Evolutionary conservation across 2,888 invertebrate species (phyloP).

Genomic region (Apocheima hispidaria): DNA sequence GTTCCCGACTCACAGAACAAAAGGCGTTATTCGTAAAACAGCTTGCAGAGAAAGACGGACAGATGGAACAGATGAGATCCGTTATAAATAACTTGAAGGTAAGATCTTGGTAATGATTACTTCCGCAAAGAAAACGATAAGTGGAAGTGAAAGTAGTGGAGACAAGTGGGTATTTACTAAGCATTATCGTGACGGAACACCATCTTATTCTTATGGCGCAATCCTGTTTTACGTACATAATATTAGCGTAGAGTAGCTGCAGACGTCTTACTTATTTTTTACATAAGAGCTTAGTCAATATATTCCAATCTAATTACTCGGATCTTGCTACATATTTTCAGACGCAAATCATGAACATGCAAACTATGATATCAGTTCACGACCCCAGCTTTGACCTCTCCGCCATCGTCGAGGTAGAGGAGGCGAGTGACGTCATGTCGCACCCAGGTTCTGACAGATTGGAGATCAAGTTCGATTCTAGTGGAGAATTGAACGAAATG

Average conservation of each 20-base stretch:
- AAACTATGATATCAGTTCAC: slow-evolving; percentile 75
- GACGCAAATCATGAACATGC: slow-evolving; percentile 81
- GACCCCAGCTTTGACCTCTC: slow-evolving; percentile 82
- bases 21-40: slow-evolving; percentile 72
- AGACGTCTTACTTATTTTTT: no score
- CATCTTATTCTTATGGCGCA: no score
- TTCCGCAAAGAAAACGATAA: neutral
- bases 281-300: neutral
- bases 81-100: slow-evolving; percentile 74
- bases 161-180: no score
- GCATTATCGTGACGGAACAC: no score
- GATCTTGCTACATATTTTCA: slow-evolving; percentile 42
- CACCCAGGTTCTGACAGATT: slow-evolving; percentile 72
- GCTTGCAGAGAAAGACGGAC: slow-evolving; percentile 74
- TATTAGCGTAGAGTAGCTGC: no score
- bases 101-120: slow-evolving; percentile 20
- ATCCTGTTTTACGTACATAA: no score
- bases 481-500: slow-evolving; percentile 68
- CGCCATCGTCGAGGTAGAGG: slow-evolving; percentile 80
- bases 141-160: no score
- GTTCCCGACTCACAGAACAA: slow-evolving; percentile 79
- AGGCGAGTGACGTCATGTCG: slow-evolving; percentile 68
- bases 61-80: slow-evolving; percentile 78
- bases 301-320: neutral
- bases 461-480: slow-evolving; percentile 75